These are phyloP conservation scores for Olivierus martensii DNA, from an alignment of 1,140 invertebrate species.

Conservation along the genomic window DNA sequence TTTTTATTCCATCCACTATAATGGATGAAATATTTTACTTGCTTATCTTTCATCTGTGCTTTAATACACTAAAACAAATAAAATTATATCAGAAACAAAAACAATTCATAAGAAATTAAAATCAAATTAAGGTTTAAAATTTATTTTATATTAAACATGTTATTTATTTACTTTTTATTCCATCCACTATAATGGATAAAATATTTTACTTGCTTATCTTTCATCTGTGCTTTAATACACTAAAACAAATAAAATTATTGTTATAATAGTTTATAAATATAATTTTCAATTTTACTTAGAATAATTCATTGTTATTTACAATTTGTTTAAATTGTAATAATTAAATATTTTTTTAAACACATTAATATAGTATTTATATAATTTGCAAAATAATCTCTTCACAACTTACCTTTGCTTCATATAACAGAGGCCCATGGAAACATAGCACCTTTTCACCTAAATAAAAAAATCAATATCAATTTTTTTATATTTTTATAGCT, in stretches of 20 bases:
- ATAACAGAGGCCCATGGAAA: slow-evolving; percentile 86
- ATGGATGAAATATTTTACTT: slow-evolving; percentile 83
- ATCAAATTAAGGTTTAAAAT: no score
- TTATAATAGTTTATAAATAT: no score
- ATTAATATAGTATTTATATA: no score
- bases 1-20: slow-evolving; percentile 98
- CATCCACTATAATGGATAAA: slow-evolving; percentile 94
- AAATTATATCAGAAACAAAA: no score
- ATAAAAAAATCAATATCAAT: background rate
- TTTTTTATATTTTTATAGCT: no score
- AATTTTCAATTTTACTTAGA: no score
- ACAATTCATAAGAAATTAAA: no score
- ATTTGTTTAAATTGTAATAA: no score
- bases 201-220: slow-evolving; percentile 77
- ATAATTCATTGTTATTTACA: no score
- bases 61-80: slow-evolving; percentile 61
- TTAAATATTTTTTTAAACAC: no score
- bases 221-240: slow-evolving; percentile 69
- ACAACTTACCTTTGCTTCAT: slow-evolving; percentile 67
- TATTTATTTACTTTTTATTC: slow-evolving; percentile 77
- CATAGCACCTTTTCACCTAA: slow-evolving; percentile 77
- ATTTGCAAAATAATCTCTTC: no score
- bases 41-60: slow-evolving; percentile 65
- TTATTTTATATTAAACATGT: background rate
- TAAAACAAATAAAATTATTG: no score